Evolutionary conservation across 1,140 invertebrate species (phyloP).

Genomic region (Fopius arisanus): DNA sequence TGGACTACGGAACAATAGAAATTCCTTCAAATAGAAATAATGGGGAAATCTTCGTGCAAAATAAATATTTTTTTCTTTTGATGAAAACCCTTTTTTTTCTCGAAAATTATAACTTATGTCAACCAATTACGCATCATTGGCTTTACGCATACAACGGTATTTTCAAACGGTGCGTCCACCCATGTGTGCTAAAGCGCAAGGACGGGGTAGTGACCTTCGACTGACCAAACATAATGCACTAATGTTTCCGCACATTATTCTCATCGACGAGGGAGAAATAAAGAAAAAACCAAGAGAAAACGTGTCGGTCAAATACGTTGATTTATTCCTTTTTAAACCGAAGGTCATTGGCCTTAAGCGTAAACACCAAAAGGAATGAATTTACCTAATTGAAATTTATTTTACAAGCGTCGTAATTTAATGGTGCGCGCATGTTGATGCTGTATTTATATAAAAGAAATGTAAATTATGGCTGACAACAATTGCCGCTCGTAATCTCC

Average conservation of each 20-base stretch:
- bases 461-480: not conserved
- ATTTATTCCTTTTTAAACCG: not conserved
- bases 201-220: constrained; percentile 45
- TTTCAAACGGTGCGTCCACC: not conserved
- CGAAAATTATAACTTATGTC: not conserved
- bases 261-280: not conserved
- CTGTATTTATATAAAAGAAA: not conserved
- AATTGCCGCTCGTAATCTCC: not conserved
- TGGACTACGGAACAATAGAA: no score
- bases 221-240: constrained; percentile 38
- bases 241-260: not conserved
- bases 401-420: constrained; percentile 1
- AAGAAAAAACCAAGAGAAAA: not conserved
- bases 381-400: constrained; percentile 2
- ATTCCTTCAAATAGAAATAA: no score
- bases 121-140: not conserved
- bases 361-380: not conserved
- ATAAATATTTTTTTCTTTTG: no score
- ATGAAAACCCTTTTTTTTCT: not conserved
- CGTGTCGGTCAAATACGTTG: not conserved
- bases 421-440: not conserved
- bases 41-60: no score
- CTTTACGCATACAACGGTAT: not conserved
- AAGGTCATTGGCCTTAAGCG: not conserved
- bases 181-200: constrained; percentile 33